Conservation (phyloP, 2,113 vertebrate genomes). For the Actenoides lindsayi region DNA sequence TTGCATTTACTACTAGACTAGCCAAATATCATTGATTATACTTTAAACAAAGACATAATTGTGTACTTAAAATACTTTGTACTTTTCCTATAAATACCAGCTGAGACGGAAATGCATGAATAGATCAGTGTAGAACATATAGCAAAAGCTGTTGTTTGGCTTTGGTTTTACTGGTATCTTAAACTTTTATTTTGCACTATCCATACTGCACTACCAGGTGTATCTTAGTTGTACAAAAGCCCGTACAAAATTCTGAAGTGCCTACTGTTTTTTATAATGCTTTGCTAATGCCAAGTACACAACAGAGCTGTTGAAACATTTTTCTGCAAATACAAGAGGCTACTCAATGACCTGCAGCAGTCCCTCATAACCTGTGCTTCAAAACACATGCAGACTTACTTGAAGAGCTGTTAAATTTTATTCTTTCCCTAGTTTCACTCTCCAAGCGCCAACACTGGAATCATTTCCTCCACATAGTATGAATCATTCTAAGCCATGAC, state of each 20-base stretch:
- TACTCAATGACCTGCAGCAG: neutral
- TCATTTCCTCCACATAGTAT: neutral
- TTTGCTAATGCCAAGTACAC: neutral
- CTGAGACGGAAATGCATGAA: neutral
- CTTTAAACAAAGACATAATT: neutral
- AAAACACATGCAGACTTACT: neutral
- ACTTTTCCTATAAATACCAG: neutral
- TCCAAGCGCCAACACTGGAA: neutral
- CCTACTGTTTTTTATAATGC: neutral
- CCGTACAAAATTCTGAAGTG: neutral
- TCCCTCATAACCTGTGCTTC: neutral
- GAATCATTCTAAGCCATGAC: neutral
- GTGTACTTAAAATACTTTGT: neutral
- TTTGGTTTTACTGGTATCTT: neutral
- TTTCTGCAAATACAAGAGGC: neutral
- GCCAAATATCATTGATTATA: neutral
- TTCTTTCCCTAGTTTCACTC: neutral
- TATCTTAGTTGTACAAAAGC: neutral
- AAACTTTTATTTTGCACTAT: neutral
- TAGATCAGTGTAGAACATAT: accelerated
- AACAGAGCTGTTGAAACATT: neutral
- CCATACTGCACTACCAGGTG: neutral
- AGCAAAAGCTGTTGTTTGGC: neutral
- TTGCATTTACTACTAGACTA: neutral
- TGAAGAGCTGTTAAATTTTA: neutral